Conservation (phyloP, 2,888 invertebrate genomes). For the Himalopsyche kuldschensis region DNA sequence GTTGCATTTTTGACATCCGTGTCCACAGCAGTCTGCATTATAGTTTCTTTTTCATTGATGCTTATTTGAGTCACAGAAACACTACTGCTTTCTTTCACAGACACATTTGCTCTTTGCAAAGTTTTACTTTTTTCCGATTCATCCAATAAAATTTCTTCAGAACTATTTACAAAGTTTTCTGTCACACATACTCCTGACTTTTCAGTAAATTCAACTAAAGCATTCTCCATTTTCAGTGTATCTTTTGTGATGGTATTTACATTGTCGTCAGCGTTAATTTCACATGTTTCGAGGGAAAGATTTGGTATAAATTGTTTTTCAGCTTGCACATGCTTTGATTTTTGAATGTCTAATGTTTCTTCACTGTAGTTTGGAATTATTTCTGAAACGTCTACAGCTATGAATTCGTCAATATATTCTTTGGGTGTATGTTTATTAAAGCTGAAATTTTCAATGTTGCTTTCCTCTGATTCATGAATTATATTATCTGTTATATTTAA, state of each 20-base stretch:
- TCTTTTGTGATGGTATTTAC: conserved; percentile 40
- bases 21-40: conserved; percentile 33
- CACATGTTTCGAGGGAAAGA: conserved; percentile 40
- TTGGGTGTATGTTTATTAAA: conserved; percentile 35
- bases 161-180: conserved; percentile 43
- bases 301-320: conserved; percentile 40
- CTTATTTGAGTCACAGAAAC: conserved; percentile 51
- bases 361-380: conserved; percentile 41
- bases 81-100: conserved; percentile 43
- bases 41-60: conserved; percentile 52
- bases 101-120: conserved; percentile 32
- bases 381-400: conserved; percentile 39
- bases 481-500: conserved; percentile 54
- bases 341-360: conserved; percentile 37
- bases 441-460: conserved; percentile 42
- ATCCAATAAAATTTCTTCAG: conserved; percentile 42
- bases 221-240: conserved; percentile 46
- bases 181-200: conserved; percentile 42
- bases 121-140: conserved; percentile 25
- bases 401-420: conserved; percentile 21
- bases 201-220: conserved; percentile 39
- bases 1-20: conserved; percentile 41
- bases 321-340: conserved; percentile 36
- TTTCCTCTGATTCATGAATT: conserved; percentile 52
- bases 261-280: conserved; percentile 42